These are phyloP conservation scores for Amiota minor DNA, from an alignment of 2,888 invertebrate genomes.

Conservation along the genomic window DNA sequence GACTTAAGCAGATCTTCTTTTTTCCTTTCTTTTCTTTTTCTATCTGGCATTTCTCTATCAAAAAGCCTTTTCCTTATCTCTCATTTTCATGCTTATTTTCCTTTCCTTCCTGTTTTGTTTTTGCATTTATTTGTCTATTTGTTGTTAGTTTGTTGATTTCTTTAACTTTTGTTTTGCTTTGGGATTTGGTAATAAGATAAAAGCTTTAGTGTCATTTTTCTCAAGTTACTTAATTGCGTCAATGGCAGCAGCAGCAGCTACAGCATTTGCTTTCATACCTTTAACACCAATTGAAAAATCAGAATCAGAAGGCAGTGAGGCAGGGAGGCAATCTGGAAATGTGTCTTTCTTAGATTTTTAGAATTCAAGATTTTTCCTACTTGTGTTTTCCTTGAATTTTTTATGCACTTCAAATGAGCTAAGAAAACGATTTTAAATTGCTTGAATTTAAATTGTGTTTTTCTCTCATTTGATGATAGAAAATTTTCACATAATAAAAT, in stretches of 20 bases:
- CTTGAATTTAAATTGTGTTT: conserved; percentile 17
- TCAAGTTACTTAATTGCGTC: conserved; percentile 58
- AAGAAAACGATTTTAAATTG: conserved; percentile 21
- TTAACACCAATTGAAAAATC: neutral
- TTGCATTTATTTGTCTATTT: conserved; percentile 38
- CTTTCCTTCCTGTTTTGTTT: conserved; percentile 26
- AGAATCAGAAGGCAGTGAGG: neutral
- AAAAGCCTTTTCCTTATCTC: conserved; percentile 26
- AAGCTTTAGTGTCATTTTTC: conserved; percentile 59
- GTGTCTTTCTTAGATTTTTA: neutral
- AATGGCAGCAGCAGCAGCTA: conserved; percentile 36
- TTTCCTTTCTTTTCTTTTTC: neutral
- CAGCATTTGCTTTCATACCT: neutral
- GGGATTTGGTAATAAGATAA: conserved; percentile 58
- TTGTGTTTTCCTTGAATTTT: conserved; percentile 2
- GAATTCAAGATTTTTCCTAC: neutral
- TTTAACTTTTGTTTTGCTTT: conserved; percentile 30
- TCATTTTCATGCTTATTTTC: neutral
- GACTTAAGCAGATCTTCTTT: neutral
- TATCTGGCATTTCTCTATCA: neutral
- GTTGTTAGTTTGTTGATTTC: conserved; percentile 41
- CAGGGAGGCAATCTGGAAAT: neutral
- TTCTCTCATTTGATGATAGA: neutral
- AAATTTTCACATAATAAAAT: conserved; percentile 9
- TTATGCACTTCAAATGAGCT: conserved; percentile 13